Conservation (phyloP, 2,888 invertebrate species). For the Ichneumoninae sp. region DNA sequence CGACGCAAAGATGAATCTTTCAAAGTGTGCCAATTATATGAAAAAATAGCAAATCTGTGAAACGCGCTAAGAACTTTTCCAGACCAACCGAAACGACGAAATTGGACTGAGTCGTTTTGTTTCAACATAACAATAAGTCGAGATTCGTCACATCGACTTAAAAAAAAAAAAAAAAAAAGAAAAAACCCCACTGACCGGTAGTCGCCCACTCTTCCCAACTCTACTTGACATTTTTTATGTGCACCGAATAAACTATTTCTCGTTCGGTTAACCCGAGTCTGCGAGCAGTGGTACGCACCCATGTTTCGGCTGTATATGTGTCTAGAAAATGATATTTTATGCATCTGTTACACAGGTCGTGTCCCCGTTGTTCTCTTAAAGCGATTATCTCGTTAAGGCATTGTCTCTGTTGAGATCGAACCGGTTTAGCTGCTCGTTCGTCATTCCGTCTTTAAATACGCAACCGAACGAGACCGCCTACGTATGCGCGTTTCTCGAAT, state of each 20-base stretch:
- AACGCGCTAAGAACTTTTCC: too few relatives aligned
- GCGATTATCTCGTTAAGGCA: slow-evolving; percentile 81
- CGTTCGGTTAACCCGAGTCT: background rate
- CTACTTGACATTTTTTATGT: background rate
- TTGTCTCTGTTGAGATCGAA: slow-evolving; percentile 77
- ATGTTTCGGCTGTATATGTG: background rate
- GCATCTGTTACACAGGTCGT: slow-evolving; percentile 58
- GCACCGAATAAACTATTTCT: background rate
- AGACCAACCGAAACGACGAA: too few relatives aligned
- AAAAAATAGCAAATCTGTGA: too few relatives aligned
- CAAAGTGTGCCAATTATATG: too few relatives aligned
- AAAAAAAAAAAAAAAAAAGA: too few relatives aligned
- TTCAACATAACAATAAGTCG: too few relatives aligned
- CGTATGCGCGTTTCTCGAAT: slow-evolving; percentile 1
- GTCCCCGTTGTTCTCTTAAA: slow-evolving; percentile 76
- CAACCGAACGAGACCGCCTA: slow-evolving; percentile 4
- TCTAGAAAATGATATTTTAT: slow-evolving; percentile 48
- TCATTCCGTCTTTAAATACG: slow-evolving; percentile 38
- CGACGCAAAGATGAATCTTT: too few relatives aligned
- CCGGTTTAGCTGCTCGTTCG: slow-evolving; percentile 65
- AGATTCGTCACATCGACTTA: too few relatives aligned
- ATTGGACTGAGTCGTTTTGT: too few relatives aligned
- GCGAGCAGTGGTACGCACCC: background rate
- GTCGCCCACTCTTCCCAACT: background rate
- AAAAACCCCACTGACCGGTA: background rate